These are phyloP conservation scores for Drosophila burlai DNA, from an alignment of 1,140 invertebrate genomes.

Conservation along the genomic window DNA sequence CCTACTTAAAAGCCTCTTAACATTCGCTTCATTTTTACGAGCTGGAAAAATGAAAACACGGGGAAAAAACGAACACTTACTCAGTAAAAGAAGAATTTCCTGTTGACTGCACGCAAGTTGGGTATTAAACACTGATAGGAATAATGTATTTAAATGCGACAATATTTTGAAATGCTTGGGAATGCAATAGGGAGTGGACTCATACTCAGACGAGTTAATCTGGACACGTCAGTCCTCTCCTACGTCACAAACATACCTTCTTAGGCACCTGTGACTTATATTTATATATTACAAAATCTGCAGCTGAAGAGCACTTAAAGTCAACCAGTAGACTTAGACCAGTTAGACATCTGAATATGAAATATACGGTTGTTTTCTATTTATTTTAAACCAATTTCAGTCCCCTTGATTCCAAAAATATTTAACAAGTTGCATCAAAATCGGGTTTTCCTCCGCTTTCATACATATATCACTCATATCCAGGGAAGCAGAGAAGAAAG, in stretches of 20 bases:
- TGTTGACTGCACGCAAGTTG: neutral
- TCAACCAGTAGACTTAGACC: too few species aligned
- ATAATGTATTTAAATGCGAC: neutral
- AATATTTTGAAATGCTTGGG: neutral
- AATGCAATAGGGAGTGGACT: too few species aligned
- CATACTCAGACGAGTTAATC: neutral
- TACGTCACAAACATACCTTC: too few species aligned
- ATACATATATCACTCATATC: neutral
- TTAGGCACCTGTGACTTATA: too few species aligned
- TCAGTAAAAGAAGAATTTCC: neutral
- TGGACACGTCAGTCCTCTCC: neutral
- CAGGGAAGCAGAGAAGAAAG: neutral
- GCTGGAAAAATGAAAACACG: neutral
- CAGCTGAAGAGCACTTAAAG: neutral
- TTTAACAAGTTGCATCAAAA: neutral
- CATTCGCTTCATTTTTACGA: constrained; percentile 8
- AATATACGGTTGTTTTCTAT: neutral
- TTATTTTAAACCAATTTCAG: constrained; percentile 24
- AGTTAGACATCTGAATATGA: too few species aligned
- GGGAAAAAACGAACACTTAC: neutral
- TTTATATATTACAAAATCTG: neutral
- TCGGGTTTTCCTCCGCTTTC: neutral
- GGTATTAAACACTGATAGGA: neutral
- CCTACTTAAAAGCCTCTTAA: constrained; percentile 23
- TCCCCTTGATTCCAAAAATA: constrained; percentile 5